Evolutionary conservation across 2,888 invertebrate genomes (phyloP).

Genomic region (Merodon equestris): DNA sequence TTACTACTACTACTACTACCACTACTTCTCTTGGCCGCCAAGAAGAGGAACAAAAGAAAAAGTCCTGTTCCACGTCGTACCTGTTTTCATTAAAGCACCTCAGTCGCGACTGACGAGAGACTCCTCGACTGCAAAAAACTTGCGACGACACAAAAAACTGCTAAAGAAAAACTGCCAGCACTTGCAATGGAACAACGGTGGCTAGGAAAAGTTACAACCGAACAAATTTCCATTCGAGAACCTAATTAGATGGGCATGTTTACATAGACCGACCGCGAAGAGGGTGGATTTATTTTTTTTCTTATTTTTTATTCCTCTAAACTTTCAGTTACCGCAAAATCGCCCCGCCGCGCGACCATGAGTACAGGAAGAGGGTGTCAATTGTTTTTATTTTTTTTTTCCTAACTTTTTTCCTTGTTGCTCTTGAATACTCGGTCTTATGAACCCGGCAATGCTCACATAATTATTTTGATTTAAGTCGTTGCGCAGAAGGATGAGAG

Average conservation of each 20-base stretch:
- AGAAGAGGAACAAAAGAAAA: slow-evolving; percentile 66
- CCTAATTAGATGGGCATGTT: slow-evolving; percentile 68
- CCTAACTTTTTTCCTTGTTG: slow-evolving; percentile 17
- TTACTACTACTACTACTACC: too few species aligned
- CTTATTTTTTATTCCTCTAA: slow-evolving; percentile 21
- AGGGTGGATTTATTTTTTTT: slow-evolving; percentile 49
- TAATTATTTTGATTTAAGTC: slow-evolving; percentile 59
- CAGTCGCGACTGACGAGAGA: slow-evolving; percentile 77
- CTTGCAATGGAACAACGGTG: slow-evolving; percentile 53
- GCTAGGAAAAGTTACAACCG: slow-evolving; percentile 62
- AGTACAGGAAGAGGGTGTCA: slow-evolving; percentile 58
- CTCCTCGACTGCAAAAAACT: slow-evolving; percentile 72
- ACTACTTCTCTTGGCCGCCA: slow-evolving; percentile 47
- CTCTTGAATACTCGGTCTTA: slow-evolving; percentile 42
- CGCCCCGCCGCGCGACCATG: slow-evolving; percentile 32
- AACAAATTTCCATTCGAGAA: slow-evolving; percentile 68
- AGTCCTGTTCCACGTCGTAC: slow-evolving; percentile 71
- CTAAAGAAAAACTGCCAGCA: slow-evolving; percentile 66
- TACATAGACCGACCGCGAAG: slow-evolving; percentile 51
- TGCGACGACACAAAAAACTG: slow-evolving; percentile 67
- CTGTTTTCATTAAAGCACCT: slow-evolving; percentile 78
- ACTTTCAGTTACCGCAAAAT: slow-evolving; percentile 59
- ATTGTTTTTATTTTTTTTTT: slow-evolving; percentile 51
- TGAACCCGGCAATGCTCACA: slow-evolving; percentile 54
- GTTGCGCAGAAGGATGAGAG: slow-evolving; percentile 66